Evolutionary conservation across 1,140 invertebrate genomes (phyloP), one percentile per base, ranked within the genome.

Genomic region (Drosophila athabasca): DNA sequence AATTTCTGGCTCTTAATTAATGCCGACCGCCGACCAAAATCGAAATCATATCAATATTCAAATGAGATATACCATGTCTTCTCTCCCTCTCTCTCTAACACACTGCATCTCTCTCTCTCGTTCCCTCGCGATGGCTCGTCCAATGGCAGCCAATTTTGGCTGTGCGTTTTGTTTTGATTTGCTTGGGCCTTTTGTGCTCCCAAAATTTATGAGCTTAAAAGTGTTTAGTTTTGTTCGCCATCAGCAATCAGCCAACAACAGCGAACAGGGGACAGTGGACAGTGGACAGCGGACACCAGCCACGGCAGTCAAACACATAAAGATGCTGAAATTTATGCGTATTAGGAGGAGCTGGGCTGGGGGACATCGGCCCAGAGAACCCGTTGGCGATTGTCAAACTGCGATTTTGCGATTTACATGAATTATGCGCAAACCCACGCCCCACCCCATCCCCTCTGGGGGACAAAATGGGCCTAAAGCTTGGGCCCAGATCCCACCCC

Each of bases 121-220:
- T n/a, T n/a, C 8, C 8, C 29, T 8, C 7, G 8, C 29, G 2
- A 2, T 2, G 8, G 31, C 31, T 31, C 31, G 31, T 31, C 31
- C 31, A 31, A 31, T 60, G 22, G 44, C 61, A 17, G 50, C 64
- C 48, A 13, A 0, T 24, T 15, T 68, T 46, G 44, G 50, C 41
- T 54, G 39, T 53, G 51, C 45, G 61, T 65, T 66, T 65, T 65
- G 65, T 65, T 68, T 68, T 68, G 65, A 31, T 65, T 54, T 17
- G 45, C 8, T 50, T 15, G 44, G 45, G 46, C 60, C 72, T 41
- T 73, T 73, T 73, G 70, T 73, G 70, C 29, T 55, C 39, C 15
- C 67, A 15, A 74, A 73, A 73, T 73, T 73, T 73, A 74, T 74
- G 69, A 45, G 70, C 70, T 73, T 73, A 73, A 73, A 73, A 73